phyloP scores from a whole-genome alignment of 2,888 invertebrate genomes.

The Polydrusus cervinus region DNA sequence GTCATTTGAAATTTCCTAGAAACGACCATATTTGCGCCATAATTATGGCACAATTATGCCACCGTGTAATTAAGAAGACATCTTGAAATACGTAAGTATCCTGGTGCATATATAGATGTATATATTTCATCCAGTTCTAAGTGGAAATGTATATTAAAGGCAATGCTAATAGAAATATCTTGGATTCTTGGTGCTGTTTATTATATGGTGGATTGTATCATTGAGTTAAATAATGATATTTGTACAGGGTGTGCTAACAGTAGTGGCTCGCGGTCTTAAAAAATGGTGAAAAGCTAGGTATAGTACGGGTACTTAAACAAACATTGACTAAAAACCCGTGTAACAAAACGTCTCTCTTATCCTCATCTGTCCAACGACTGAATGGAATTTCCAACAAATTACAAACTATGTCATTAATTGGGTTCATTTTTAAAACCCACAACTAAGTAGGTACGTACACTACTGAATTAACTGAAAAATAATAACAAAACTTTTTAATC shows the following conservation, averaged over 20 bases:
- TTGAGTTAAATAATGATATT: not conserved
- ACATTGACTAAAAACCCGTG: too few species aligned
- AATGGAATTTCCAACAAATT: too few species aligned
- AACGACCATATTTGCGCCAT: constrained; percentile 35
- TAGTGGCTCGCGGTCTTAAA: too few species aligned
- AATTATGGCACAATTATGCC: constrained; percentile 46
- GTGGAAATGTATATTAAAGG: constrained; percentile 26
- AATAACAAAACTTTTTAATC: too few species aligned
- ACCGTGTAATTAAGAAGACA: constrained; percentile 41
- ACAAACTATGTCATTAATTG: too few species aligned
- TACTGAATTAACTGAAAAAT: too few species aligned
- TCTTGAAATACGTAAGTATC: constrained; percentile 32
- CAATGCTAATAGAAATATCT: constrained; percentile 18
- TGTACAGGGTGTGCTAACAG: not conserved
- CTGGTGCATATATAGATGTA: constrained; percentile 27
- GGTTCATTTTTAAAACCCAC: too few species aligned
- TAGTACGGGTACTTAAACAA: too few species aligned
- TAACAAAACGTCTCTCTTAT: too few species aligned
- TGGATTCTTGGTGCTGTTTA: not conserved
- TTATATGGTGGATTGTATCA: constrained; percentile 2
- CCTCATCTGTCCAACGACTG: too few species aligned
- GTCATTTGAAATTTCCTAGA: constrained; percentile 35
- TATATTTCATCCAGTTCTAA: constrained; percentile 34
- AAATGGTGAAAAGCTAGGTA: too few species aligned
- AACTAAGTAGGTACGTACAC: too few species aligned